phyloP scores from a whole-genome alignment of 2,113 vertebrate genomes.

The Edolisoma coerulescens region DNA sequence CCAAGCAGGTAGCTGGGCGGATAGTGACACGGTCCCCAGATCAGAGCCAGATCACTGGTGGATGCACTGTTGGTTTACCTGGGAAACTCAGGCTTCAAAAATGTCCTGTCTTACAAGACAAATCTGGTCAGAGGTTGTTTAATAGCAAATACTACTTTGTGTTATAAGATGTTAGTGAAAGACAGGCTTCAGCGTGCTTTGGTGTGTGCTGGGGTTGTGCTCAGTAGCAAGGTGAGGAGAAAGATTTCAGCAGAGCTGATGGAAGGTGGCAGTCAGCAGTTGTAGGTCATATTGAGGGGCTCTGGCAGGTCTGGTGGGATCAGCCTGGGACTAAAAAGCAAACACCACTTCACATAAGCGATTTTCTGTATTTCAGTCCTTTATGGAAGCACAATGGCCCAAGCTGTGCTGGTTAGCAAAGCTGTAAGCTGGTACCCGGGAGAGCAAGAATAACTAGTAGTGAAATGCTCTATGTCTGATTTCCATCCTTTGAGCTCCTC shows the following conservation, averaged over 20 bases:
- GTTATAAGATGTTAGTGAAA: not conserved
- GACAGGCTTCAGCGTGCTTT: not conserved
- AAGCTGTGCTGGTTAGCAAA: not conserved
- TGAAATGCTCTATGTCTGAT: not conserved
- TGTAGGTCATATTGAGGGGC: not conserved
- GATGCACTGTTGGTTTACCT: not conserved
- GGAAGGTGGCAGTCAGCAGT: not conserved
- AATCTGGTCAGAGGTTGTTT: not conserved
- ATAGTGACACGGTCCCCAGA: not conserved
- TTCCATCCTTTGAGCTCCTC: constrained; percentile 28
- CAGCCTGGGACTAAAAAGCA: not conserved
- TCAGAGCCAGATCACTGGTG: not conserved
- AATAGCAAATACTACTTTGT: not conserved
- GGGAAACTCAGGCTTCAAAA: not conserved
- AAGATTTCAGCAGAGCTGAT: not conserved
- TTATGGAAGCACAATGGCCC: not conserved
- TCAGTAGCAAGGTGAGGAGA: not conserved
- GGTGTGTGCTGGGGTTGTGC: not conserved
- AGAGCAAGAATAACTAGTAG: not conserved
- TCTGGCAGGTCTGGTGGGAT: not conserved
- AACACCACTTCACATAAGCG: not conserved
- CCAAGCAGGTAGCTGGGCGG: not conserved
- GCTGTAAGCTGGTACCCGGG: not conserved
- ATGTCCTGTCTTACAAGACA: not conserved
- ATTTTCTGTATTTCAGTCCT: not conserved